Evolutionary conservation across 2,113 vertebrate genomes (phyloP).

Genomic region (Ploceus nigricollis): DNA sequence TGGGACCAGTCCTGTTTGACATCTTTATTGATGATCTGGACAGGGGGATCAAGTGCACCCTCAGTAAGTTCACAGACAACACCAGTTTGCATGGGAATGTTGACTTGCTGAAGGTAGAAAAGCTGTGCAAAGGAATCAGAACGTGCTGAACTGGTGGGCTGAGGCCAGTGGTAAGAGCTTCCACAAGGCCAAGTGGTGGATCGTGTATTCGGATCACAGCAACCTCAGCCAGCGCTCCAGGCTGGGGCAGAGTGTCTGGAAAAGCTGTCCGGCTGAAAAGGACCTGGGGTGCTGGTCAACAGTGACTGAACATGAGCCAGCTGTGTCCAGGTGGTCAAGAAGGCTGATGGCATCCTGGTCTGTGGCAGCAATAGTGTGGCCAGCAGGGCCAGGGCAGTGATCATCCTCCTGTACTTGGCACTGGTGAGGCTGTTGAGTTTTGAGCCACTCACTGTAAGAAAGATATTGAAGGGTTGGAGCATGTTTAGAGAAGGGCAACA

Average conservation of each 20-base stretch:
- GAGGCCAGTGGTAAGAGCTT: background rate
- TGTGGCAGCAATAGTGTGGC: background rate
- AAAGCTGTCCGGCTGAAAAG: background rate
- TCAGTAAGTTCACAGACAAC: background rate
- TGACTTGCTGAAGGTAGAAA: background rate
- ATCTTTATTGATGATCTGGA: background rate
- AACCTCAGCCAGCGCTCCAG: background rate
- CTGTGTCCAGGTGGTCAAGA: background rate
- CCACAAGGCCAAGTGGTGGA: background rate
- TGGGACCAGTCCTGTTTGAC: background rate
- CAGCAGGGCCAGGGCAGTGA: background rate
- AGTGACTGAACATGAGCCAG: background rate
- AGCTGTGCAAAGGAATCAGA: background rate
- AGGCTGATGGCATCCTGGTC: background rate
- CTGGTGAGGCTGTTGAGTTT: background rate
- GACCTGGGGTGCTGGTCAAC: background rate
- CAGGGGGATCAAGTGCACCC: background rate
- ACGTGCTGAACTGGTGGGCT: background rate
- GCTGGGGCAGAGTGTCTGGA: background rate
- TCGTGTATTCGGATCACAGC: background rate
- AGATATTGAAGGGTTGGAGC: background rate
- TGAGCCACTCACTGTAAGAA: background rate
- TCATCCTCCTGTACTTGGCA: rapidly evolving
- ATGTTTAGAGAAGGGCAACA: background rate
- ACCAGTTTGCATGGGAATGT: background rate